Percentiles rank a stretch among this genome's conserved stretches.
Evolutionary conservation across 2,888 invertebrate species (phyloP).

Genomic region (Cosmorhoe ocellata): DNA sequence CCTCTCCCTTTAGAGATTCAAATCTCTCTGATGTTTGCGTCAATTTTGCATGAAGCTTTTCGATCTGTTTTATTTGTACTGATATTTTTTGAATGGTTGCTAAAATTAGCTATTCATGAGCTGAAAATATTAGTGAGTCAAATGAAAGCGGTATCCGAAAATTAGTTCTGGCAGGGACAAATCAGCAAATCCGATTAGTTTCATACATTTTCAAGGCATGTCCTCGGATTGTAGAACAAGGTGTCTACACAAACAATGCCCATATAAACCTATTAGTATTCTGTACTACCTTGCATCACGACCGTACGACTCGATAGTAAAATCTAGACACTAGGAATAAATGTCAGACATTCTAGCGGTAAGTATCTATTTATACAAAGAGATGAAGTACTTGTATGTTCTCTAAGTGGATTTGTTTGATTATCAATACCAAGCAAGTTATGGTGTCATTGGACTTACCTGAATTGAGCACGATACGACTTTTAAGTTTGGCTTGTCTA

Average conservation of each 20-base stretch:
- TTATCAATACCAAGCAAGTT: too few species aligned
- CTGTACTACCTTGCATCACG: constrained; percentile 36
- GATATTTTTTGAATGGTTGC: not conserved
- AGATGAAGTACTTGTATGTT: too few species aligned
- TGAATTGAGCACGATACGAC: too few species aligned
- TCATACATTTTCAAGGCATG: constrained; percentile 23
- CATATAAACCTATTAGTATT: constrained; percentile 64
- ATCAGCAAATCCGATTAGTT: constrained; percentile 19
- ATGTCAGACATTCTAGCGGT: constrained; percentile 13
- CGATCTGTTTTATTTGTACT: not conserved
- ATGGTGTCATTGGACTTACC: too few species aligned
- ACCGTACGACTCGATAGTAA: constrained; percentile 18
- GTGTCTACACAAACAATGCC: constrained; percentile 22
- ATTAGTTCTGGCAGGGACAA: not conserved
- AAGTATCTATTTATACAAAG: too few species aligned
- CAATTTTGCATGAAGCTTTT: not conserved
- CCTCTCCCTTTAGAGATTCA: not conserved
- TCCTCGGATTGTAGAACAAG: constrained; percentile 12
- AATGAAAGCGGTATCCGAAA: not conserved
- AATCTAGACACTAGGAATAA: constrained; percentile 13
- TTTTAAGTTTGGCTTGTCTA: too few species aligned
- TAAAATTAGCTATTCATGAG: not conserved
- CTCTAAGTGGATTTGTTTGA: too few species aligned
- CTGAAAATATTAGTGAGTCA: too few species aligned
- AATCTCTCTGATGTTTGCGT: constrained; percentile 1